These are phyloP conservation scores for Brotula barbata DNA, from an alignment of 2,797 vertebrate species.

Conservation along the genomic window DNA sequence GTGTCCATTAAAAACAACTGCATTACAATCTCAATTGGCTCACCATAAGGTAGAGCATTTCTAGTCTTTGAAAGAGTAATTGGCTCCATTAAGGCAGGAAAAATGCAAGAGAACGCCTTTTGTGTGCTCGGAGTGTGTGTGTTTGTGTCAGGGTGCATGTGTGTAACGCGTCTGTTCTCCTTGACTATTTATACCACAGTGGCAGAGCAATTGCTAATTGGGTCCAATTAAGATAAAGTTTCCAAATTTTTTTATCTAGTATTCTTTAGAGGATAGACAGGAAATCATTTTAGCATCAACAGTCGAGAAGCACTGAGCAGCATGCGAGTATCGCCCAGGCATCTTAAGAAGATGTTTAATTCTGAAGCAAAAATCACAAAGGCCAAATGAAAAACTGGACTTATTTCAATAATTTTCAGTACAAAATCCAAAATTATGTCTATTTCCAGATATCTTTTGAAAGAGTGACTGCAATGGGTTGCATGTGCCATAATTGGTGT, in stretches of 20 bases:
- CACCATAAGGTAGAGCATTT: slow-evolving; percentile 58
- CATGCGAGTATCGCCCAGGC: too few relatives aligned
- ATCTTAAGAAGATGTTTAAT: too few relatives aligned
- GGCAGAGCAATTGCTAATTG: slow-evolving; percentile 40
- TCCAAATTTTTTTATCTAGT: slow-evolving; percentile 51
- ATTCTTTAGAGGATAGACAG: slow-evolving; percentile 33
- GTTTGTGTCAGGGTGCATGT: slow-evolving; percentile 10
- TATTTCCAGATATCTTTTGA: too few relatives aligned
- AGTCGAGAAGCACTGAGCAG: slow-evolving; percentile 9
- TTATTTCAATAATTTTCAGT: too few relatives aligned
- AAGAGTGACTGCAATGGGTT: too few relatives aligned
- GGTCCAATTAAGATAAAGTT: slow-evolving; percentile 56
- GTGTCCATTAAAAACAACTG: slow-evolving; percentile 77
- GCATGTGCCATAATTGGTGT: too few relatives aligned
- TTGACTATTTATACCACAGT: slow-evolving; percentile 17
- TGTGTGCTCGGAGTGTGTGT: slow-evolving; percentile 27
- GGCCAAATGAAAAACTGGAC: too few relatives aligned
- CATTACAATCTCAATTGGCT: slow-evolving; percentile 79
- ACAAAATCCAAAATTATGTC: too few relatives aligned
- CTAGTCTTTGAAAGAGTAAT: slow-evolving; percentile 75
- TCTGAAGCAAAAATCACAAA: too few relatives aligned
- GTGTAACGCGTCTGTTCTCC: slow-evolving; percentile 22
- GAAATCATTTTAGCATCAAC: slow-evolving; percentile 26
- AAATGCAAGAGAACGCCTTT: slow-evolving; percentile 45
- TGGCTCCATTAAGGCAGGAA: slow-evolving; percentile 73